A percentile compares a stretch with the other conserved stretches of the same genome.
Evolutionary conservation across 2,113 vertebrate genomes (phyloP).

Genomic region (Halcyon senegalensis): DNA sequence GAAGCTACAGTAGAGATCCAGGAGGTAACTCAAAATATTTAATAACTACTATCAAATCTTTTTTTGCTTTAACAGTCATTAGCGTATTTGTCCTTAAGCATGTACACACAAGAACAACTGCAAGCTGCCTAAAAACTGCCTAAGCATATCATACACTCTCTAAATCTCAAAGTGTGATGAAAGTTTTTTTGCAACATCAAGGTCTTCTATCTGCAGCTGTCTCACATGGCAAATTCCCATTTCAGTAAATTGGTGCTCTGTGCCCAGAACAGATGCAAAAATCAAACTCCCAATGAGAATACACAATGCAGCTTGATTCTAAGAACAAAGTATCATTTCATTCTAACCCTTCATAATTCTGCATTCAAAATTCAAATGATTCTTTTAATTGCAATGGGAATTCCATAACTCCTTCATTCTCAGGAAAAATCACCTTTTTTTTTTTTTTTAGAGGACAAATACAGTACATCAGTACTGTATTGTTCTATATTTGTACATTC

Average conservation of each 20-base stretch:
- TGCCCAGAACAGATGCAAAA: constrained; percentile 42
- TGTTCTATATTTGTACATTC: background rate
- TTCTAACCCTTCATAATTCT: background rate
- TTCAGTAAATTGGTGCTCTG: constrained; percentile 12
- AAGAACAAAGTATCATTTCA: constrained; percentile 15
- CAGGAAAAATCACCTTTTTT: background rate
- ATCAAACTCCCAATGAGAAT: constrained; percentile 19
- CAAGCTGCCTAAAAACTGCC: too few relatives aligned
- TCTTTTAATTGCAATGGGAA: constrained; percentile 11
- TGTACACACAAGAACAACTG: background rate
- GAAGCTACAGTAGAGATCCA: background rate
- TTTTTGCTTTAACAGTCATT: background rate
- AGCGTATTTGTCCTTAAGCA: background rate
- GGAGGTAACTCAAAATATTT: background rate
- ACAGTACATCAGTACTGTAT: background rate
- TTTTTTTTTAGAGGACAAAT: background rate
- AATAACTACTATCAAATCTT: background rate
- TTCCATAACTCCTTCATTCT: background rate
- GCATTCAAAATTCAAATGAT: constrained; percentile 16
- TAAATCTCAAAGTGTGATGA: background rate
- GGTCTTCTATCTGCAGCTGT: constrained; percentile 27
- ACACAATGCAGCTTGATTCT: constrained; percentile 37
- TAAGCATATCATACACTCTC: background rate
- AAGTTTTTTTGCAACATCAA: constrained; percentile 3
- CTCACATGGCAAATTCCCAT: constrained; percentile 23